A percentile compares a stretch with the other conserved stretches of the same genome.
Conservation (phyloP, 2,888 invertebrate genomes). For the Cerastis leucographa region DNA sequence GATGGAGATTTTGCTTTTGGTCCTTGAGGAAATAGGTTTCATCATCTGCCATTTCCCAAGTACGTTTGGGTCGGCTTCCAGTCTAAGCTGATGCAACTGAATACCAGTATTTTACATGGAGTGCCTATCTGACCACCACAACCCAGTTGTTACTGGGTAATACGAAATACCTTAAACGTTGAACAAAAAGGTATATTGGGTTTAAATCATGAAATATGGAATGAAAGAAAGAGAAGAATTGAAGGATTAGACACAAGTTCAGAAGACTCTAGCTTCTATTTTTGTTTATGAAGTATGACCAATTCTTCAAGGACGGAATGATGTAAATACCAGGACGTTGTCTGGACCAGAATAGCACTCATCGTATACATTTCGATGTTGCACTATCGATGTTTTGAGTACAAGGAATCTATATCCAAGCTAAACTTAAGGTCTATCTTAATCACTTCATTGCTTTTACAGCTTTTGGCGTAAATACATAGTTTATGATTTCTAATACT, state of each 20-base stretch:
- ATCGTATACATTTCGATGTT: conserved; percentile 52
- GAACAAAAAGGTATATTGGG: too few species aligned
- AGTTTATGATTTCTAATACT: neutral
- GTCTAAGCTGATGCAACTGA: too few species aligned
- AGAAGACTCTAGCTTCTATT: neutral
- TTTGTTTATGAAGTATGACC: neutral
- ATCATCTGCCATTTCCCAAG: too few species aligned
- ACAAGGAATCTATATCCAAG: conserved; percentile 64
- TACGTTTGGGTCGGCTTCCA: too few species aligned
- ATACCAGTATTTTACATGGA: too few species aligned
- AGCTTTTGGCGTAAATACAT: conserved; percentile 67
- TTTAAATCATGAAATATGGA: neutral
- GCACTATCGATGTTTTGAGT: conserved; percentile 59
- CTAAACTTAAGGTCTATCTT: conserved; percentile 52
- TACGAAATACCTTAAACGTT: too few species aligned
- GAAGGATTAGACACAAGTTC: neutral
- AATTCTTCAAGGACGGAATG: conserved; percentile 2
- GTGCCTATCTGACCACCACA: too few species aligned
- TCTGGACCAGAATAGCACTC: conserved; percentile 47
- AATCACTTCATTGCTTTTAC: conserved; percentile 69
- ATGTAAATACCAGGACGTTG: neutral
- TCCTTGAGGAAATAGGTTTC: neutral
- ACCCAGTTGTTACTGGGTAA: too few species aligned
- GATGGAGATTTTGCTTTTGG: conserved; percentile 4
- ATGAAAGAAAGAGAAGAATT: neutral